Evolutionary conservation across 2,888 invertebrate species (phyloP).

Genomic region (Brachyopa scutellaris): DNA sequence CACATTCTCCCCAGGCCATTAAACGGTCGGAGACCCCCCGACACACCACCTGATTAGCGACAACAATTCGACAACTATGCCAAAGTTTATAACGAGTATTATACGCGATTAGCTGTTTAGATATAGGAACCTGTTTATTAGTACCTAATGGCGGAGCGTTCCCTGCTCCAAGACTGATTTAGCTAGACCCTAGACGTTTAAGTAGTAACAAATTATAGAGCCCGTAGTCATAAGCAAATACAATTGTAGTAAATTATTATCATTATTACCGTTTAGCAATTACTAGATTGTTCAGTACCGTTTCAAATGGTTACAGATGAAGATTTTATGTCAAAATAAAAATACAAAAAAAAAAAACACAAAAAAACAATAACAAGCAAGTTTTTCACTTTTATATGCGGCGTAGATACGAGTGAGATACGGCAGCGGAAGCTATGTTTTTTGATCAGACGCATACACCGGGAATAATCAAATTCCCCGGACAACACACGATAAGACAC

Average conservation of each 20-base stretch:
- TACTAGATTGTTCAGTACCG: conserved; percentile 5
- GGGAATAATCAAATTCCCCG: conserved; percentile 54
- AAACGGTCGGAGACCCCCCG: conserved; percentile 36
- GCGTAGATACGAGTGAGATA: conserved; percentile 49
- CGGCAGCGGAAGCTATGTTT: conserved; percentile 66
- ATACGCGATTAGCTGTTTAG: conserved; percentile 67
- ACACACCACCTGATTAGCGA: conserved; percentile 49
- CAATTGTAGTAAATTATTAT: conserved; percentile 69
- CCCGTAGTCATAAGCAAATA: conserved; percentile 65
- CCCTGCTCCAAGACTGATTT: conserved; percentile 69
- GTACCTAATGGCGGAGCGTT: conserved; percentile 65
- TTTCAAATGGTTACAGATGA: conserved; percentile 37
- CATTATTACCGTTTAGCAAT: conserved; percentile 33
- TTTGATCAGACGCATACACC: conserved; percentile 53
- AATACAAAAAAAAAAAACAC: conserved; percentile 36
- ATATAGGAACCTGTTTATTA: conserved; percentile 69
- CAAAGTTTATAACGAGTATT: conserved; percentile 72
- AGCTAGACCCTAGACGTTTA: conserved; percentile 67
- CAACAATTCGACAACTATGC: conserved; percentile 68
- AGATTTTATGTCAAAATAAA: conserved; percentile 40
- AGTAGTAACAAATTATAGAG: conserved; percentile 69
- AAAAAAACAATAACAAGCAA: neutral
- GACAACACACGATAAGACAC: conserved; percentile 48
- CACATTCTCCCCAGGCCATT: conserved; percentile 36
- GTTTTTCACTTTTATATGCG: conserved; percentile 22